Percentiles rank a stretch among this genome's conserved stretches.
These are phyloP conservation scores for Pseudachorutes palmiensis DNA, from an alignment of 1,140 invertebrate species.

Conservation along the genomic window DNA sequence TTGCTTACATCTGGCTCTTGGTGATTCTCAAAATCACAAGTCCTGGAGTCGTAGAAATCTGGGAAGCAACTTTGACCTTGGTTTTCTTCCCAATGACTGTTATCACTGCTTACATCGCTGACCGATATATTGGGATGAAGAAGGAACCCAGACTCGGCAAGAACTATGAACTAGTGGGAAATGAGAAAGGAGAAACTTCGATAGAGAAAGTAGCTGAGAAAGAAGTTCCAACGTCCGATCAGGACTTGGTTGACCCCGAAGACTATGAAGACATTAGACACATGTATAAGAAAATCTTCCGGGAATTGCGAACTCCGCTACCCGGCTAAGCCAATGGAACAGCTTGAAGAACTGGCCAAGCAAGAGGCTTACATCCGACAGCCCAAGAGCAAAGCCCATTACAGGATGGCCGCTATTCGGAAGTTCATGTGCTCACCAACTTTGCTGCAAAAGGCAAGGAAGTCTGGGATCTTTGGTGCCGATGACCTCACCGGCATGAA, in stretches of 20 bases:
- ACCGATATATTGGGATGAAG: conserved; percentile 65
- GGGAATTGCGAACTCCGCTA: conserved; percentile 38
- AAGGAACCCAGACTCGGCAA: conserved; percentile 43
- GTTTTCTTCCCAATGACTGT: conserved; percentile 94
- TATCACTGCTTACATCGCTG: conserved; percentile 92
- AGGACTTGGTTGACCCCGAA: conserved; percentile 48
- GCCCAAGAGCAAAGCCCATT: conserved; percentile 90
- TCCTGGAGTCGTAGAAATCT: conserved; percentile 50
- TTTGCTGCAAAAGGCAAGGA: conserved; percentile 43
- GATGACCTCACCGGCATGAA: conserved; percentile 61
- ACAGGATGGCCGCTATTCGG: conserved; percentile 89
- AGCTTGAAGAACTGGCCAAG: conserved; percentile 87
- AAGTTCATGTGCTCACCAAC: conserved; percentile 46
- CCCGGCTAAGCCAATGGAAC: conserved; percentile 62
- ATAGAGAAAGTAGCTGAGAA: no score
- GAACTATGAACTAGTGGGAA: conserved; percentile 59
- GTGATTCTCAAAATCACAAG: background rate
- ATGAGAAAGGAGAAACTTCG: conserved; percentile 83
- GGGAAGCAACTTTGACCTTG: conserved; percentile 93
- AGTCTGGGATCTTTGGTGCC: no score
- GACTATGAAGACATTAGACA: background rate
- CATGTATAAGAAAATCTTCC: background rate
- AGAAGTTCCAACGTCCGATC: no score
- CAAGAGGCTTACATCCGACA: conserved; percentile 77
- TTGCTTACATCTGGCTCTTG: conserved; percentile 92